Evolutionary conservation across 2,888 invertebrate genomes (phyloP), one percentile per base, ranked within the genome.

Genomic region (Drosophila emarginata): DNA sequence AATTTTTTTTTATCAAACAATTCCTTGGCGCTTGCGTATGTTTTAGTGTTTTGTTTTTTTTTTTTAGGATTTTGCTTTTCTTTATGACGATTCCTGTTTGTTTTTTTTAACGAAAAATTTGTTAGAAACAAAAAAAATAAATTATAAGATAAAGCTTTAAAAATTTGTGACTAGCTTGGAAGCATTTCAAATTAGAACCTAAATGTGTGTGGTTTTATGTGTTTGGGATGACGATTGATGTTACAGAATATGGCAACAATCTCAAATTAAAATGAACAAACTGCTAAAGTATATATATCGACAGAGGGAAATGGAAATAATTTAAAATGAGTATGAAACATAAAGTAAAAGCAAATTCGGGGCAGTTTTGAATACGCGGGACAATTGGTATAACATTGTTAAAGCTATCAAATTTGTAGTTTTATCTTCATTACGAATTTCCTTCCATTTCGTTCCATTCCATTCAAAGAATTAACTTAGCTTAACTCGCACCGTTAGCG

Each of bases 21-120:
- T 90, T 90, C 90, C 90, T 87, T 89, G 89, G 90, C 90, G 90
- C 80, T 81, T 88, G 82, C 78, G 77, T 88, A 74, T 76, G 61
- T 69, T 64, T 61, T 61, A 51, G 39, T 67, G 64, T 67, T 76
- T 75, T 76, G 77, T 32, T 75, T 76, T 79, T 63, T 79, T 63
- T 76, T 76, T 67, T 72, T 83, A 86, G 58, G 67, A 71, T 74
- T 82, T 74, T 68, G 74, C 73, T 75, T 71, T 72, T 32, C 61
- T 61, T 77, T 63, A 57, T 57, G 56, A 64, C 61, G 70, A 45
- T 21, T 45, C 45, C 45, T 21, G 21, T 45, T 70, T 56, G 57
- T 45, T 52, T 68, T 65, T 65, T 28, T 59, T 54, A 37, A 54
- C 12, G 23, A 58, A 40, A 23, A 23, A 32, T 15, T 32, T 70